These are phyloP conservation scores for Luffia ferchaultella DNA, from an alignment of 2,888 invertebrate genomes.

Conservation along the genomic window DNA sequence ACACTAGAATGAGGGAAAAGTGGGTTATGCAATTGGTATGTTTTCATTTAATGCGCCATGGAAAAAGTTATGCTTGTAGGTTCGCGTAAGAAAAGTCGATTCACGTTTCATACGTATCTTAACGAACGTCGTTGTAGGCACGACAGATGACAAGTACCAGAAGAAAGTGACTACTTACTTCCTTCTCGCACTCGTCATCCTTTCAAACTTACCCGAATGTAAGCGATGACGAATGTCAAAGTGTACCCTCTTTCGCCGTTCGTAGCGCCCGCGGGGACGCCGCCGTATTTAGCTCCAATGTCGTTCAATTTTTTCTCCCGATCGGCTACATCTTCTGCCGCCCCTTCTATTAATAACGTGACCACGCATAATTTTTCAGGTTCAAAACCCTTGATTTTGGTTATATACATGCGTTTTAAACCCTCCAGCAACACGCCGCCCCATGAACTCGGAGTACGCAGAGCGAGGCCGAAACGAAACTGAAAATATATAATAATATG, in stretches of 20 bases:
- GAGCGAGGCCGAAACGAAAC: conserved; percentile 89
- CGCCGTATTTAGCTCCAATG: conserved; percentile 79
- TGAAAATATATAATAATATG: conserved; percentile 32
- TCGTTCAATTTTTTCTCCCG: conserved; percentile 72
- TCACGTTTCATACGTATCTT: too few relatives aligned
- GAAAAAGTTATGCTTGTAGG: too few relatives aligned
- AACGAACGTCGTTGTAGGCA: too few relatives aligned
- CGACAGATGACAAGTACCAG: too few relatives aligned
- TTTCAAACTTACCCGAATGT: conserved; percentile 88
- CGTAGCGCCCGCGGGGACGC: conserved; percentile 89
- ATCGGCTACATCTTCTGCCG: conserved; percentile 72
- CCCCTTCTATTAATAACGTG: conserved; percentile 93
- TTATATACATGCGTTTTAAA: conserved; percentile 87
- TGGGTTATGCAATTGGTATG: too few relatives aligned
- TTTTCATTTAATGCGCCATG: too few relatives aligned
- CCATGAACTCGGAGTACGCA: conserved; percentile 70
- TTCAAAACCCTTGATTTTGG: conserved; percentile 87
- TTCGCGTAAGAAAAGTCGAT: too few relatives aligned
- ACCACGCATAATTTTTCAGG: conserved; percentile 85
- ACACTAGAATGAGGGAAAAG: too few relatives aligned
- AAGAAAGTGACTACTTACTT: too few relatives aligned
- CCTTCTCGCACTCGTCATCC: too few relatives aligned
- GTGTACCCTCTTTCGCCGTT: conserved; percentile 97
- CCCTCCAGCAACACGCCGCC: conserved; percentile 77
- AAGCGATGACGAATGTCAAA: conserved; percentile 97